Percentiles rank a stretch among this genome's conserved stretches.
Conservation (phyloP, 2,888 invertebrate species). For the Chelonus formosanus region DNA sequence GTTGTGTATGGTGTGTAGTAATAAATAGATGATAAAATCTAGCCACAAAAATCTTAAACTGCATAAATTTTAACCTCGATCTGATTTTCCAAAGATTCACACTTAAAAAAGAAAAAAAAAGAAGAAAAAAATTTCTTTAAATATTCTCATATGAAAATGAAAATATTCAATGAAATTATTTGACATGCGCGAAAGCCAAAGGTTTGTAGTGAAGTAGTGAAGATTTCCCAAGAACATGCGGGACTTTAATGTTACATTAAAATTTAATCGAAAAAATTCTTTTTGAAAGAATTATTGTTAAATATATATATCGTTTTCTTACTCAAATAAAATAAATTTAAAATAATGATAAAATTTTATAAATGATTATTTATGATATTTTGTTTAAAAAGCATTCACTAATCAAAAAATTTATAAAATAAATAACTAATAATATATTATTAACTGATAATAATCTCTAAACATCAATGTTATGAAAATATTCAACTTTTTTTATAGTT, state of each 20-base stretch:
- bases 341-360: too few species aligned
- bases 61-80: constrained; percentile 8
- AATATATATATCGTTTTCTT: too few species aligned
- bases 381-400: too few species aligned
- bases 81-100: constrained; percentile 15
- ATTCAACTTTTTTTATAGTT: too few species aligned
- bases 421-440: too few species aligned
- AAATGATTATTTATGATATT: too few species aligned
- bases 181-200: constrained; percentile 62
- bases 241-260: constrained; percentile 48
- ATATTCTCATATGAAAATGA: constrained; percentile 16
- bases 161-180: constrained; percentile 48
- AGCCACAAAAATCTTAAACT: constrained; percentile 13
- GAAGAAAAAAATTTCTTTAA: not conserved
- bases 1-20: not conserved
- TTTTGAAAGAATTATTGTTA: too few species aligned
- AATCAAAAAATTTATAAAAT: too few species aligned
- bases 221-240: constrained; percentile 61
- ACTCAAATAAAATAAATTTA: too few species aligned
- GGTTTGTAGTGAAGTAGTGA: constrained; percentile 59
- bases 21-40: not conserved
- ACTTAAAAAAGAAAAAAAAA: constrained; percentile 20
- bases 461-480: too few species aligned
- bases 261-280: too few species aligned
- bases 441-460: too few species aligned